Evolutionary conservation across 2,888 invertebrate species (phyloP).

Genomic region (Sinohyriopsis cumingii): DNA sequence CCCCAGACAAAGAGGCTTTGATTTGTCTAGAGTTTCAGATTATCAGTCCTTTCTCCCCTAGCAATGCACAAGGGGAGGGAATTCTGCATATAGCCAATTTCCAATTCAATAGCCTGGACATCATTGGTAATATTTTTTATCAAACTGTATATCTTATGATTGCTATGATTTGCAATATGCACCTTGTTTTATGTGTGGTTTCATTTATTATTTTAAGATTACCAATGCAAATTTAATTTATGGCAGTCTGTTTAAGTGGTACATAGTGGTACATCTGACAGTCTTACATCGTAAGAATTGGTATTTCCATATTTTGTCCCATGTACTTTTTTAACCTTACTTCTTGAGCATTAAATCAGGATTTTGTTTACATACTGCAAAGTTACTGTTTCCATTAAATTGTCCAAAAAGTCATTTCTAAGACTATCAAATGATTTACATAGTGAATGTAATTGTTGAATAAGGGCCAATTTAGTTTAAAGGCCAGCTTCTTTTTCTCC

Average conservation of each 20-base stretch:
- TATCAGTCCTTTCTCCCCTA: conserved; percentile 75
- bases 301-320: too few species aligned
- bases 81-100: conserved; percentile 85
- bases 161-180: background rate
- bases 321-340: too few species aligned
- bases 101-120: conserved; percentile 93
- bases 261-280: too few species aligned
- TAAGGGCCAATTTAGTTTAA: too few species aligned
- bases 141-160: background rate
- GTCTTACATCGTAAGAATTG: too few species aligned
- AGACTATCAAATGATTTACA: too few species aligned
- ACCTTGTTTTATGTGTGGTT: conserved; percentile 2
- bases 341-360: too few species aligned
- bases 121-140: conserved; percentile 81
- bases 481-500: too few species aligned
- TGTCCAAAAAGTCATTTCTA: too few species aligned
- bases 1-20: conserved; percentile 71
- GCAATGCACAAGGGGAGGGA: conserved; percentile 70
- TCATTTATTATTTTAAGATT: background rate
- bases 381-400: too few species aligned
- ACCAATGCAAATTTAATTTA: background rate
- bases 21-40: conserved; percentile 86
- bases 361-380: too few species aligned
- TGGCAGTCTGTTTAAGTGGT: background rate
- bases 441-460: too few species aligned